phyloP scores from a whole-genome alignment of 2,797 vertebrate genomes.

The Microctenopoma steveboyesi region DNA sequence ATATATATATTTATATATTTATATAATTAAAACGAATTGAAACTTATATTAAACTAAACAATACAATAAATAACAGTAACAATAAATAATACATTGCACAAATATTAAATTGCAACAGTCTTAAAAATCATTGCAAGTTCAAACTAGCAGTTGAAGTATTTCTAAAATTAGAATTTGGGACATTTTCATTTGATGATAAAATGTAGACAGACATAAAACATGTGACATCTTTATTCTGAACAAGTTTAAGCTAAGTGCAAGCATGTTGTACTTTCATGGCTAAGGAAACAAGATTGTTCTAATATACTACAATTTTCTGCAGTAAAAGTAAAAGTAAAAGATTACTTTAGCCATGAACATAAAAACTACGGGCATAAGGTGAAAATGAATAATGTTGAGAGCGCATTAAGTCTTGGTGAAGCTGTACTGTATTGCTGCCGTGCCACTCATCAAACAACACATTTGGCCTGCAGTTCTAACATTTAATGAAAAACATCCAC shows the following conservation, averaged over 20 bases:
- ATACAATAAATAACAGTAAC: too few relatives aligned
- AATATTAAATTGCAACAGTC: background rate
- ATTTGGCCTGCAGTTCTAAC: slow-evolving; percentile 17
- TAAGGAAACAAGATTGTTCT: background rate
- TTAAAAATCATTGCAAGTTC: background rate
- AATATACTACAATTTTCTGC: background rate
- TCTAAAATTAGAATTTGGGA: background rate
- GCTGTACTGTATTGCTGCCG: slow-evolving; percentile 1
- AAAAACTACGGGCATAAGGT: background rate
- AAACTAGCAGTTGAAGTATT: background rate
- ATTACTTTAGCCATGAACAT: slow-evolving; percentile 2
- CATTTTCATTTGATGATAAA: slow-evolving; percentile 1
- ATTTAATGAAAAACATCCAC: slow-evolving; percentile 24
- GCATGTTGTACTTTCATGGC: background rate
- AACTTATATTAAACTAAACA: too few relatives aligned
- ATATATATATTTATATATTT: too few relatives aligned
- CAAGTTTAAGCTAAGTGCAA: background rate
- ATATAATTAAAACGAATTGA: too few relatives aligned
- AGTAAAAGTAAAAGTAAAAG: background rate
- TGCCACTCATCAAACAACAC: slow-evolving; percentile 5
- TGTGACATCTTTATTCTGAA: background rate
- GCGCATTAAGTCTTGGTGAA: background rate
- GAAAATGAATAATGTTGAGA: background rate
- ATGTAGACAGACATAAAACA: background rate
- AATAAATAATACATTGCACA: background rate